Percentiles rank a stretch among this genome's conserved stretches.
Evolutionary conservation across 1,140 invertebrate species (phyloP).

Genomic region (Papilio xuthus): DNA sequence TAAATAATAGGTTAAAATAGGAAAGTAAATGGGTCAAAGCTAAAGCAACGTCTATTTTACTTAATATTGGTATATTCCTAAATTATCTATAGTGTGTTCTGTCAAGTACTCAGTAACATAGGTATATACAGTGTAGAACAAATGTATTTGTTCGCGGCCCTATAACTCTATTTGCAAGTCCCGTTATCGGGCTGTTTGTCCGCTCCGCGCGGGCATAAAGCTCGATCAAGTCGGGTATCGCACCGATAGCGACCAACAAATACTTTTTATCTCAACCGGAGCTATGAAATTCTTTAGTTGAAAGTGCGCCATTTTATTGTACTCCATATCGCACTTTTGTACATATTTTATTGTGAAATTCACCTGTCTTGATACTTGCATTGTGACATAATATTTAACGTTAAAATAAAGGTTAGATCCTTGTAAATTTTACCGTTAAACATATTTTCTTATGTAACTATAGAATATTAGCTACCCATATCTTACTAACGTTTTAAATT

Average conservation of each 20-base stretch:
- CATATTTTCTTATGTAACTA: too few relatives aligned
- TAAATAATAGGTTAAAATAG: too few relatives aligned
- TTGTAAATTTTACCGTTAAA: too few relatives aligned
- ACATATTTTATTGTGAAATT: conserved; percentile 3
- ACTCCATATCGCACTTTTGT: background rate
- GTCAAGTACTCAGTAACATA: background rate
- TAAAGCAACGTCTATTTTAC: too few relatives aligned
- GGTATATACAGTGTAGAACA: background rate
- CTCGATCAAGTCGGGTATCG: conserved; percentile 41
- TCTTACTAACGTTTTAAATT: too few relatives aligned
- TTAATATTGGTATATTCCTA: too few relatives aligned
- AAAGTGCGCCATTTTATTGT: conserved; percentile 31
- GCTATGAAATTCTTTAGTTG: conserved; percentile 32
- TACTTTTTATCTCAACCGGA: conserved; percentile 44
- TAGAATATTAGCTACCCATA: too few relatives aligned
- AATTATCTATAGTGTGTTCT: background rate
- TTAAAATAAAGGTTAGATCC: too few relatives aligned
- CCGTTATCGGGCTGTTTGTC: conserved; percentile 44
- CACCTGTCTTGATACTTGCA: too few relatives aligned
- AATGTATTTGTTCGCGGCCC: background rate
- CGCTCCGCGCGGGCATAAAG: conserved; percentile 43
- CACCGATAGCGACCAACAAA: conserved; percentile 44
- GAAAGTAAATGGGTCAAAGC: too few relatives aligned
- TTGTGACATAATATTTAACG: too few relatives aligned
- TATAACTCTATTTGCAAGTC: conserved; percentile 36